Base-by-base conservation (phyloP, 1,140 invertebrate genomes). In the Platyura marginata region DNA sequence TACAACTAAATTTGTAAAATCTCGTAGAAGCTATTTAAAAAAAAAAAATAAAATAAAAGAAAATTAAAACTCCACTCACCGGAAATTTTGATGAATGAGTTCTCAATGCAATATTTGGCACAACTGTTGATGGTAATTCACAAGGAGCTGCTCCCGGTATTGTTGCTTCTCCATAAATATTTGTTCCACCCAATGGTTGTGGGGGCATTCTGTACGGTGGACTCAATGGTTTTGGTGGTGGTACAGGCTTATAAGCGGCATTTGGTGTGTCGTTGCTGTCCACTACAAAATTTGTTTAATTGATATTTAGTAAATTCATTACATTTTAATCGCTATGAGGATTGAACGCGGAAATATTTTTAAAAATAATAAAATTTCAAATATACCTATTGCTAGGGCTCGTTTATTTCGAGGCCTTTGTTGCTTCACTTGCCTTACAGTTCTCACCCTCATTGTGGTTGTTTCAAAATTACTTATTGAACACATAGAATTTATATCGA, bases 81-180 rank as follows among this genome's bases (percentile, higher is more conserved):
- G 79, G 79, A 66, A 81, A 82, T 64, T 82, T 81, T 50, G 69
- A 75, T 45, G 79, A 82, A 59, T 82, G 78, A 21, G 79, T 84
- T 53, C 81, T 77, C 16, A 46, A 34, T 10, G 41, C 22, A n/a
- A 21, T 29, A 13, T 21, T 16, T 13, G 32, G 23, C 3, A 35
- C 23, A 15, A 19, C n/a, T 15, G 23, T 6, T 11, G 20, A 19
- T 4, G 11, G 22, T 8, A 20, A 10, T 22, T 39, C 21, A n/a
- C 19, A 5, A 19, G 21, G 15, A 13, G 42, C 21, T 6, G 35
- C 35, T 9, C 43, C 43, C 2, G 43, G 43, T 19, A 44, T 44
- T 18, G 18, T 10, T 3, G 36, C 43, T 4, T 44, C 43, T 4
- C 35, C 35, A 19, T 25, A 44, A 4, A 22, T 3, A 32, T 10